Evolutionary conservation across 1,140 invertebrate species (phyloP).

Genomic region (Tetramorium simillimum): DNA sequence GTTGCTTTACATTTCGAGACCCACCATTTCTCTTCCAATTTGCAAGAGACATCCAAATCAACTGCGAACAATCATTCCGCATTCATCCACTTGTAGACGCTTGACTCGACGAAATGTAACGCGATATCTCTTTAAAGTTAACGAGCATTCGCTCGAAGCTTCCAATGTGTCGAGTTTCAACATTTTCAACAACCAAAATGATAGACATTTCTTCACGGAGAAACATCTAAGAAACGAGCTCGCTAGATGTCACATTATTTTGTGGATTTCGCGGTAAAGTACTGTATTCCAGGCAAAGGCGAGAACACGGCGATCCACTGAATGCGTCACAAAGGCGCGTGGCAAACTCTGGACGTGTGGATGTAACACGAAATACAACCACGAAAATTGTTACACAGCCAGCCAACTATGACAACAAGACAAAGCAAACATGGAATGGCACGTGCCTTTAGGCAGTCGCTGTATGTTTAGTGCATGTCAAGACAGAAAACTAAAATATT

Average conservation of each 20-base stretch:
- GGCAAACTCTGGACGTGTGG: not conserved
- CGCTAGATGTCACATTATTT: constrained; percentile 19
- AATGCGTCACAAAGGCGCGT: constrained; percentile 24
- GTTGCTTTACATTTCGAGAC: constrained; percentile 13
- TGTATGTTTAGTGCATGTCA: not conserved
- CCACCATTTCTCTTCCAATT: constrained; percentile 52
- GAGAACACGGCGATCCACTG: not conserved
- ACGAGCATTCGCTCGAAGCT: constrained; percentile 26
- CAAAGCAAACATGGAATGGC: not conserved
- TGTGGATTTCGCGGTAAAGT: constrained; percentile 25
- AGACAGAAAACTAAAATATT: not conserved
- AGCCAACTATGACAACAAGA: constrained; percentile 6
- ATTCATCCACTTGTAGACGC: constrained; percentile 33
- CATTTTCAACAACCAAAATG: constrained; percentile 19
- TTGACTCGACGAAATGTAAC: constrained; percentile 38
- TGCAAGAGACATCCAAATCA: constrained; percentile 45
- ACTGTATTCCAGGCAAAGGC: not conserved
- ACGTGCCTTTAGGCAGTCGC: not conserved
- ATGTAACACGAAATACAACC: constrained; percentile 15
- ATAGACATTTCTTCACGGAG: constrained; percentile 27
- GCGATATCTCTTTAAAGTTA: constrained; percentile 35
- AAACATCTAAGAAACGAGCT: constrained; percentile 38
- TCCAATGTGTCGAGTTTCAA: constrained; percentile 47
- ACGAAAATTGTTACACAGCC: constrained; percentile 16
- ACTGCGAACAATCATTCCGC: constrained; percentile 37